Evolutionary conservation across 2,113 vertebrate species (phyloP), one percentile per base, ranked within the genome.

Genomic region (Uria aalge): DNA sequence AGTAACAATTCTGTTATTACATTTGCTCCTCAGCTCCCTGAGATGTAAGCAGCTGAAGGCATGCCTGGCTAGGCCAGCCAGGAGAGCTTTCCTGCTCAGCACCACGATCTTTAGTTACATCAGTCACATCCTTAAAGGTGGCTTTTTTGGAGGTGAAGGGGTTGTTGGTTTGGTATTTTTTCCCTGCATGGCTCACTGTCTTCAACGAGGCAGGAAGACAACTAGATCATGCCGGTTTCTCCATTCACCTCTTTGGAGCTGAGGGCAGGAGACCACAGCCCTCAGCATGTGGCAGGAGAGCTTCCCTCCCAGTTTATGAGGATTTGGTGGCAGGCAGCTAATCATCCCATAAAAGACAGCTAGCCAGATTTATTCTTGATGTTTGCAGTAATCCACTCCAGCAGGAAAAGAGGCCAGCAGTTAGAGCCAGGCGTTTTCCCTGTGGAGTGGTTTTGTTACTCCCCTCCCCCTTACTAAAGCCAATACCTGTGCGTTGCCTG

Each of bases 171-270:
- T 23, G 24, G 32, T 2, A 9, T n/a, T 16, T 5, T 10, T 40
- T 62, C 5, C 29, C 66, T 43, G 5, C 50, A 62, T 7, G 6
- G 16, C 40, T 89, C 17, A 20, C 16, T 45, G 52, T 57, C 41
- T 69, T 84, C 30, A 20, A 8, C 1, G 18, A 34, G 32, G 47
- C 3, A 36, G 26, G 16, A 79, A 66, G 24, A 27, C 1, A 80
- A 67, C 0, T 0, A n/a, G 19, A 34, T 47, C 8, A 18, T 13
- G 4, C 7, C 26, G 26, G 7, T n/a, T 88, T 88, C 20, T 52
- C 12, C 55, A 40, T 8, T 32, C 17, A 55, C n/a, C 40, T 50
- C 9, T 15, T n/a, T 18, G 14, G 24, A 45, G 45, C 1, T 3
- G 7, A 52, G 26, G 6, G 3, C 23, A 68, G 64, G 11, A 87